Evolutionary conservation across 2,113 vertebrate species (phyloP), one percentile per base, ranked within the genome.

Genomic region (Syngnathoides biaculeatus): DNA sequence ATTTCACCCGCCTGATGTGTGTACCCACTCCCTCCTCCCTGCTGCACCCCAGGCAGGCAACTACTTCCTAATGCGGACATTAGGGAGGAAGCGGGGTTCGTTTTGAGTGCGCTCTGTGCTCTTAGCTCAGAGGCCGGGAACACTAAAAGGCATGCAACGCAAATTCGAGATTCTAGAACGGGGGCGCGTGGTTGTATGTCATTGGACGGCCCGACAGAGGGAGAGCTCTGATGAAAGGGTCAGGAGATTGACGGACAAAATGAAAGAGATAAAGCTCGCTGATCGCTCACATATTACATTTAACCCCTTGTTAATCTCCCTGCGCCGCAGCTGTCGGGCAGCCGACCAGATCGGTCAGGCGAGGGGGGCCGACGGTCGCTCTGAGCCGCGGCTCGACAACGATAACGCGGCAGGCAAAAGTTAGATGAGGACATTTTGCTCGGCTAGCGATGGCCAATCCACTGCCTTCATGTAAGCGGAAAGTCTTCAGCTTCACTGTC

Each of bases 291-390:
- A 79, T 85, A 81, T 85, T 80, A 77, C 74, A 79, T 84, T 86
- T 87, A 88, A 90, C 86, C 74, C 79, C 67, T 88, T 83, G 57
- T 58, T 86, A 86, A 86, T 89, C 79, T 81, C 75, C 82, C 80
- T 72, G 70, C 69, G 73, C 78, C 71, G 76, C 86, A 88, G 82
- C 88, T 87, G 83, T 81, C 68, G 14, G 73, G 62, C 68, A 68
- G 70, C 64, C 68, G 83, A 79, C 67, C 78, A 75, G 70, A 82
- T 79, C 79, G 68, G 66, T 71, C 24, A 56, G 67, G n/a, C n/a
- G n/a, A 20, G 35, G 76, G 53, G 57, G 67, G 73, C 65, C 72
- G 53, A 67, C 43, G 48, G 59, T 68, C 53, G 69, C 57, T 72
- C 27, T 43, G 64, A 73, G 43, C 73, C 63, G 64, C 1, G 9